Conservation (phyloP, 2,113 vertebrate species). For the Protobothrops flavoviridis region DNA sequence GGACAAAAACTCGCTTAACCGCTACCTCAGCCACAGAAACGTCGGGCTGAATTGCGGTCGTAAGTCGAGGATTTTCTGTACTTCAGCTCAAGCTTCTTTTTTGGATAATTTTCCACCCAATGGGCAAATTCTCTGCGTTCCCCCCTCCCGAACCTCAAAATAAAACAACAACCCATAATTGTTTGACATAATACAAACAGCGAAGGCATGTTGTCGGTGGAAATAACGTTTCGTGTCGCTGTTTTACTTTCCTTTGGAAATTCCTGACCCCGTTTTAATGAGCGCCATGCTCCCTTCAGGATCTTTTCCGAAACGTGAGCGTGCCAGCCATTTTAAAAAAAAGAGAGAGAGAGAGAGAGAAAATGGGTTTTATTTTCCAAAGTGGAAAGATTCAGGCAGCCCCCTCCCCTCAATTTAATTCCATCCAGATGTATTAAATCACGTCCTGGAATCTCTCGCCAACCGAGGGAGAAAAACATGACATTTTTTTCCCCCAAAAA, state of each 20-base stretch:
- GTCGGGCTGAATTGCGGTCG: background rate
- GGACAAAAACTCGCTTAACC: too few species aligned
- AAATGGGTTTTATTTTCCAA: background rate
- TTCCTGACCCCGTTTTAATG: background rate
- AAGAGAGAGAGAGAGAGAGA: background rate
- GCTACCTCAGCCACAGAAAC: background rate
- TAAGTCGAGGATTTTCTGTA: background rate
- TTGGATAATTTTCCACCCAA: background rate
- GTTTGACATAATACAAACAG: background rate
- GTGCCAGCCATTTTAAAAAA: background rate
- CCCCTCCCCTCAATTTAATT: background rate
- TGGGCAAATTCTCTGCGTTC: background rate
- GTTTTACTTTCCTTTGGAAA: background rate
- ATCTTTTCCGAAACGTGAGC: background rate
- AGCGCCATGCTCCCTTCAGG: background rate
- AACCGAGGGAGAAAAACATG: background rate
- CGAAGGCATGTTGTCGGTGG: background rate
- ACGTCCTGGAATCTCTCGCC: background rate
- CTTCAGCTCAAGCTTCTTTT: background rate
- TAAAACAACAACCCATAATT: background rate
- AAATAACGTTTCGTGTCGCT: background rate
- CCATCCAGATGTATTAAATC: background rate
- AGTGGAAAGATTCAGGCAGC: background rate
- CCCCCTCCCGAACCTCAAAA: background rate
- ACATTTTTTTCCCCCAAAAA: background rate